These are phyloP conservation scores for Esperia sulphurella DNA, from an alignment of 2,888 invertebrate genomes.

Conservation along the genomic window DNA sequence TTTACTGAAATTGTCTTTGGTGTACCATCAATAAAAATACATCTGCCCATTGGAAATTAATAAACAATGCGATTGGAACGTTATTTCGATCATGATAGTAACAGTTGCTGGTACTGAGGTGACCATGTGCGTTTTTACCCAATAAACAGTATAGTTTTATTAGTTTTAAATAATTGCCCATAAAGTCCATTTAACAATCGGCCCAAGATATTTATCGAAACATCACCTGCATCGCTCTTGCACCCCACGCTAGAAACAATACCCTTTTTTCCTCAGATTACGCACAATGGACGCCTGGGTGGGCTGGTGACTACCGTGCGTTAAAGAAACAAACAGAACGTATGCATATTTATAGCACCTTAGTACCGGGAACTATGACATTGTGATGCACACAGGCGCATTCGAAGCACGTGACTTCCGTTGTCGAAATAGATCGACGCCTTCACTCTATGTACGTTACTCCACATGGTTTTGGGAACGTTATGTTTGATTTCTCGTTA, in stretches of 20 bases:
- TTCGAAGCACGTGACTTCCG: conserved; percentile 62
- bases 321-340: conserved; percentile 8
- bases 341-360: conserved; percentile 12
- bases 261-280: conserved; percentile 34
- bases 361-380: conserved; percentile 59
- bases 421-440: conserved; percentile 56
- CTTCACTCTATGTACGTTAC: conserved; percentile 21
- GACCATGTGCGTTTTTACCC: background rate
- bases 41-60: background rate
- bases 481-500: background rate
- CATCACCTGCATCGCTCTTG: conserved; percentile 46
- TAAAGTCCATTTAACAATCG: background rate
- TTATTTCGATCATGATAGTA: background rate
- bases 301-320: conserved; percentile 36
- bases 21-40: background rate
- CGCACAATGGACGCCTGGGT: conserved; percentile 54
- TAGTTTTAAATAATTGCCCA: background rate
- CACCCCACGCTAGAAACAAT: conserved; percentile 45
- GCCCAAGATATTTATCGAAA: conserved; percentile 33
- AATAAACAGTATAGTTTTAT: background rate
- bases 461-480: conserved; percentile 18
- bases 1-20: background rate
- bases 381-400: conserved; percentile 53
- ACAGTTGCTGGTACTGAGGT: background rate
- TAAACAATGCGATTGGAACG: background rate